Base-by-base conservation (phyloP, 2,113 vertebrate genomes). In the Ascaphus truei region DNA sequence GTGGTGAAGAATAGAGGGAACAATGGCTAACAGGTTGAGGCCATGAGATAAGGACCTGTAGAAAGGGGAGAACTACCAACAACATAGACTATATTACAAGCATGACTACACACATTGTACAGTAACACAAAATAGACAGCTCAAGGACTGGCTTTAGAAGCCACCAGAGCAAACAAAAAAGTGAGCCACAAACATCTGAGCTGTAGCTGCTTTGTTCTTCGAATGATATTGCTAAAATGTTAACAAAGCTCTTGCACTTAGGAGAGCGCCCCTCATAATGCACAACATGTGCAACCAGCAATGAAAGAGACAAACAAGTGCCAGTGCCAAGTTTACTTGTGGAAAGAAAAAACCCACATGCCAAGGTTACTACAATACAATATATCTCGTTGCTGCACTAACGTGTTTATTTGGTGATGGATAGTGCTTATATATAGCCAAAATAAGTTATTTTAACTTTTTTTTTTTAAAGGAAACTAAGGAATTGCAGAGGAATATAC, bases 41-140 rank as follows among this genome's bases (percentile, higher is more conserved):
- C 13, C 55, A 59, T 30, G 59, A 59, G 66, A 68, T 68, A 68
- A 68, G 66, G 29, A 37, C 6, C 15, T 37, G 3, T 59, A 29
- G 8, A 59, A 36, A 36, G 13, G 15, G 27, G 30, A 27, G 16
- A 50, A 16, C 22, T 57, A 39, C 52, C 64, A 68, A 45, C 13
- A 27, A 41, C 30, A 15, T 22, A 27, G 25, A 59, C 55, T 27
- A 20, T 30, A 29, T 59, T 48, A 50, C 53, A 68, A 34, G 55
- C 65, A 47, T 68, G 52, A 47, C 6, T 48, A 30, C 41, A 59
- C 53, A n/a, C 56, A 20, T 29, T 29, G 15, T 39, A 15, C 27
- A 16, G 41, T 18, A 16, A 45, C 15, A 45, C 7, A 9, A 20
- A 45, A 18, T 20, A n/a, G 12, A 55, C 25, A 29, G 50, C 8